Evolutionary conservation across 2,888 invertebrate species (phyloP).

Genomic region (Barypeithes pellucidus): DNA sequence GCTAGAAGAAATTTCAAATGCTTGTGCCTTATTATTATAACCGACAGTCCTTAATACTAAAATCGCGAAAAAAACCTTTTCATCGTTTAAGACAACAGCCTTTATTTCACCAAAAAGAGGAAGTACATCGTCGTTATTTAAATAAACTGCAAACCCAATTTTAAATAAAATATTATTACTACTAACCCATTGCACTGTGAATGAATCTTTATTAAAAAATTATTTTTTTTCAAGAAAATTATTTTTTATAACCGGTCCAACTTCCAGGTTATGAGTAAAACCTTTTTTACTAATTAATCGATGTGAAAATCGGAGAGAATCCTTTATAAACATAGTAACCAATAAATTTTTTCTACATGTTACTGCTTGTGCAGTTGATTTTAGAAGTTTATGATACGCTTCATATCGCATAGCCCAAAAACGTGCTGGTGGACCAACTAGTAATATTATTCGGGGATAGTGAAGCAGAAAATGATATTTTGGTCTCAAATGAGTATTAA

Average conservation of each 20-base stretch:
- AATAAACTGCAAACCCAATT: background rate
- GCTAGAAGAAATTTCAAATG: background rate
- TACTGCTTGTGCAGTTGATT: background rate
- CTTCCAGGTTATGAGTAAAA: background rate
- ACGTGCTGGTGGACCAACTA: background rate
- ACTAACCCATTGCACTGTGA: background rate
- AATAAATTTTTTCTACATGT: slow-evolving; percentile 13
- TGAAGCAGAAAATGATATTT: slow-evolving; percentile 16
- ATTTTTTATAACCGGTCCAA: background rate
- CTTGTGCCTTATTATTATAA: background rate
- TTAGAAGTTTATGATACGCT: slow-evolving; percentile 7
- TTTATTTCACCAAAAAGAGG: background rate
- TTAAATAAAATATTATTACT: background rate
- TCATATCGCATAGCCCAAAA: slow-evolving; percentile 18
- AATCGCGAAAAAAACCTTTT: background rate
- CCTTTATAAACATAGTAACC: background rate
- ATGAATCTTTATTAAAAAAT: background rate
- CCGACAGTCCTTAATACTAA: background rate
- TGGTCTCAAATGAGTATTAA: background rate
- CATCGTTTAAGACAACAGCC: background rate
- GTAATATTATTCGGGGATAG: slow-evolving; percentile 8
- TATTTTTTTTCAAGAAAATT: background rate
- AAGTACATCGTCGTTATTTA: background rate
- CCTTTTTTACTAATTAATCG: background rate
- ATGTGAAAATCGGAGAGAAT: background rate